These are phyloP conservation scores for Orthosia cruda DNA, from an alignment of 2,888 invertebrate species.

Conservation along the genomic window DNA sequence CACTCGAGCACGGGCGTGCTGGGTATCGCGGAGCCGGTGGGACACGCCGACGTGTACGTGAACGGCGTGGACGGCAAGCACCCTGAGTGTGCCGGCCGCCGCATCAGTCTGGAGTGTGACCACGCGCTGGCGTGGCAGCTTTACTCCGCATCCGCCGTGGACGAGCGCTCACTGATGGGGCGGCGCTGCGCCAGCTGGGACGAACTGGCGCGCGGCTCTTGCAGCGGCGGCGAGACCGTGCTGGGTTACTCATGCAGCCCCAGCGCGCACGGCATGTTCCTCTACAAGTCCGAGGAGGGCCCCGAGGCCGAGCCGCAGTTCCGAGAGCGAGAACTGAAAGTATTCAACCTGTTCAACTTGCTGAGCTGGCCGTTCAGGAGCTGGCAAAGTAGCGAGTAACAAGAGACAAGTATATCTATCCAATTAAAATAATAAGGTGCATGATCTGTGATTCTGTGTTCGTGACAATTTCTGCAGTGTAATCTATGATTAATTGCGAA, in stretches of 20 bases:
- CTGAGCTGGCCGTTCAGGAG: constrained; percentile 48
- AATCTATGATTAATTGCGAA: constrained; percentile 1
- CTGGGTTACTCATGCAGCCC: constrained; percentile 80
- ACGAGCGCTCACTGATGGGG: constrained; percentile 73
- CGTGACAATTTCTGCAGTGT: constrained; percentile 9
- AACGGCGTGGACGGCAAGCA: constrained; percentile 84
- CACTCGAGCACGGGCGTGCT: constrained; percentile 86
- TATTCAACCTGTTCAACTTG: constrained; percentile 78
- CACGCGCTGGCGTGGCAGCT: constrained; percentile 85
- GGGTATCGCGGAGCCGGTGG: constrained; percentile 82
- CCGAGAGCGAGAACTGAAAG: constrained; percentile 57
- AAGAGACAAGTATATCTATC: background rate
- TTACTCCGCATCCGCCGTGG: constrained; percentile 78
- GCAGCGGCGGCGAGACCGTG: constrained; percentile 76
- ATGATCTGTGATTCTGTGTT: constrained; percentile 23
- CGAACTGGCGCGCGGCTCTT: constrained; percentile 75
- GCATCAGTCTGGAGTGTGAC: constrained; percentile 84
- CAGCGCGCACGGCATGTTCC: constrained; percentile 77
- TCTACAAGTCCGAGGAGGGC: constrained; percentile 77
- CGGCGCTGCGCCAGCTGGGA: constrained; percentile 78
- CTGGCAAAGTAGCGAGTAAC: constrained; percentile 11
- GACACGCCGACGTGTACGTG: constrained; percentile 86
- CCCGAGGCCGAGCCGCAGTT: constrained; percentile 15
- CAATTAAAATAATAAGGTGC: constrained; percentile 14
- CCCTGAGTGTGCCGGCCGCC: constrained; percentile 81